Percentiles rank a stretch among this genome's conserved stretches.
These are phyloP conservation scores for Ladona fulva DNA, from an alignment of 1,140 invertebrate species.

Conservation along the genomic window DNA sequence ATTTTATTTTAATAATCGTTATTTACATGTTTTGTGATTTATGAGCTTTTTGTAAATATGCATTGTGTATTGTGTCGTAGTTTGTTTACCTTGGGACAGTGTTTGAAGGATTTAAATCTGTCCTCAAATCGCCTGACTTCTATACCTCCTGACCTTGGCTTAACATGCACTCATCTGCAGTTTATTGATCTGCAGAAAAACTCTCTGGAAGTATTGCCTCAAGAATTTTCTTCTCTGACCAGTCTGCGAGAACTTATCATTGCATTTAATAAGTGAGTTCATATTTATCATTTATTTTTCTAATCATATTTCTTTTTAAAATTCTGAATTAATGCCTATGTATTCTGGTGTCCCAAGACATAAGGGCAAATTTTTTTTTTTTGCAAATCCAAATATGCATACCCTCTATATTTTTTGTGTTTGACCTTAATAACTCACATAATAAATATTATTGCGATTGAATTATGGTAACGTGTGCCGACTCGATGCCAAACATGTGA, in stretches of 20 bases:
- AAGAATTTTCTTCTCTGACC: conserved; percentile 49
- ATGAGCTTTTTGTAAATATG: background rate
- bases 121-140: background rate
- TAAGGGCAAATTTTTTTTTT: no score
- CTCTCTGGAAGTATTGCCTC: conserved; percentile 55
- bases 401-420: no score
- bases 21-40: background rate
- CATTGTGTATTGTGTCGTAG: background rate
- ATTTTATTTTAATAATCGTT: background rate
- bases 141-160: background rate
- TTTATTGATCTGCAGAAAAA: conserved; percentile 73
- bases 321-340: no score
- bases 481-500: no score
- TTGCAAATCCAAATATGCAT: no score
- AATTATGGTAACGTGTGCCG: no score
- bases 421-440: no score
- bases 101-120: background rate
- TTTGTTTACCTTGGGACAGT: background rate
- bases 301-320: no score
- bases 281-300: no score
- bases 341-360: no score
- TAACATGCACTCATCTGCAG: conserved; percentile 39
- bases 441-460: no score
- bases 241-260: conserved; percentile 69
- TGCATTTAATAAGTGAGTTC: conserved; percentile 66